Conservation (phyloP, 1,140 invertebrate species). For the Brachionus rotundiformis region DNA sequence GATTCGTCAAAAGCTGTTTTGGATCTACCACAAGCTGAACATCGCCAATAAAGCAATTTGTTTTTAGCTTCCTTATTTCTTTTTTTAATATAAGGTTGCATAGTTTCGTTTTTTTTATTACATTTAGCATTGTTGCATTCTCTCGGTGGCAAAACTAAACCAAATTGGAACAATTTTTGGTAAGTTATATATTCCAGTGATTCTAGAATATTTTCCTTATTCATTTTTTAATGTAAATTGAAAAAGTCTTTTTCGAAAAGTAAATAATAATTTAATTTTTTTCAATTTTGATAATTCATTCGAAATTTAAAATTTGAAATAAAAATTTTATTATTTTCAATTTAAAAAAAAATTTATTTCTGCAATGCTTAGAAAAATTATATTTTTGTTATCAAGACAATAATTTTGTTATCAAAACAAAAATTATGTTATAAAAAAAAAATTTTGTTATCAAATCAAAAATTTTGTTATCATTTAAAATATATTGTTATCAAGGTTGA, state of each 20-base stretch:
- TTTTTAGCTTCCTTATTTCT: slow-evolving; percentile 23
- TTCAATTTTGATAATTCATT: not conserved
- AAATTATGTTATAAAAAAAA: not conserved
- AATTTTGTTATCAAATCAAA: too few relatives aligned
- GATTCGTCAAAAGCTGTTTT: slow-evolving; percentile 27
- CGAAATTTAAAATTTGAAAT: too few relatives aligned
- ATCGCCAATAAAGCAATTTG: not conserved
- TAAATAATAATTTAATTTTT: slow-evolving; percentile 3
- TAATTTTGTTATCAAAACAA: not conserved
- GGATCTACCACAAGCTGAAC: not conserved
- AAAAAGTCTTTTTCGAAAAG: slow-evolving; percentile 1
- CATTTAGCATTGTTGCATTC: slow-evolving; percentile 3
- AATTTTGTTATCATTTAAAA: too few relatives aligned
- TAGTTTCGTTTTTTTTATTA: not conserved
- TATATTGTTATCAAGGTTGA: not conserved
- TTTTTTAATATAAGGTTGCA: not conserved
- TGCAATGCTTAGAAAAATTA: too few relatives aligned
- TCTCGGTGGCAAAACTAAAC: not conserved
- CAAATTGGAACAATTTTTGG: slow-evolving; percentile 6
- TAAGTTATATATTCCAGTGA: not conserved
- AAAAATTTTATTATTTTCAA: too few relatives aligned
- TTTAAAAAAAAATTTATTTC: too few relatives aligned
- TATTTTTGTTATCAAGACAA: too few relatives aligned
- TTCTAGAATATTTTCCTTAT: not conserved
- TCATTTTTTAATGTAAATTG: slow-evolving; percentile 1